Percentiles rank a stretch among this genome's conserved stretches.
Conservation (phyloP, 1,140 invertebrate genomes). For the Meloidogyne hapla region DNA sequence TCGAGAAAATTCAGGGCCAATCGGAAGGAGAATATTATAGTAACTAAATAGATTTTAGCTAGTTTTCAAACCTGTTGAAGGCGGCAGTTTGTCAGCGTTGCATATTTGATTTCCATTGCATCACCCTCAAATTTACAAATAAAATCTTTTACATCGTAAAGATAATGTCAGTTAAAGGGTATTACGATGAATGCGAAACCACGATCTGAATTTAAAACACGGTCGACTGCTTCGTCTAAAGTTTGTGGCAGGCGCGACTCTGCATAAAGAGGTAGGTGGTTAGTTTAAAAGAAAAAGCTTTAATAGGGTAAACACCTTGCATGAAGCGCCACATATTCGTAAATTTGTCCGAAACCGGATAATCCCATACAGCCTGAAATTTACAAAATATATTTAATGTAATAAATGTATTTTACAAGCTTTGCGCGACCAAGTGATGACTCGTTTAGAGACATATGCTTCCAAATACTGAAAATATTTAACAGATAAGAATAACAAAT, state of each 20-base stretch:
- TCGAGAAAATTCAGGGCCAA: constrained; percentile 88
- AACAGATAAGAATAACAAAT: constrained; percentile 21
- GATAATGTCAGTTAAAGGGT: constrained; percentile 14
- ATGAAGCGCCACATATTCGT: constrained; percentile 98
- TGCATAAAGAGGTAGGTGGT: neutral
- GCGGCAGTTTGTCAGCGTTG: constrained; percentile 82
- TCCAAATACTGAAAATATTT: constrained; percentile 80
- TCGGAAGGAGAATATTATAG: neutral
- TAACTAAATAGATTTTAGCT: no score
- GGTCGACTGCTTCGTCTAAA: constrained; percentile 75
- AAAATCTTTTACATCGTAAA: no score
- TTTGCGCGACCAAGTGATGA: constrained; percentile 85
- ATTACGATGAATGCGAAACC: constrained; percentile 86
- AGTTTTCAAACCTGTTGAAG: constrained; percentile 73
- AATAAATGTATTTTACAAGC: no score
- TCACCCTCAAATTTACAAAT: constrained; percentile 70
- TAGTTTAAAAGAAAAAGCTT: neutral
- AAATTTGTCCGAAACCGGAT: constrained; percentile 92
- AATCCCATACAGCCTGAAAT: constrained; percentile 99
- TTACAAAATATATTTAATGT: no score
- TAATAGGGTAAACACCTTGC: constrained; percentile 69
- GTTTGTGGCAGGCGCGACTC: constrained; percentile 78
- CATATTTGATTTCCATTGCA: constrained; percentile 85
- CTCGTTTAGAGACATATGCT: constrained; percentile 92
- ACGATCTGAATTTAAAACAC: constrained; percentile 77